Conservation (phyloP, 2,797 vertebrate genomes). For the Pristis pectinata region DNA sequence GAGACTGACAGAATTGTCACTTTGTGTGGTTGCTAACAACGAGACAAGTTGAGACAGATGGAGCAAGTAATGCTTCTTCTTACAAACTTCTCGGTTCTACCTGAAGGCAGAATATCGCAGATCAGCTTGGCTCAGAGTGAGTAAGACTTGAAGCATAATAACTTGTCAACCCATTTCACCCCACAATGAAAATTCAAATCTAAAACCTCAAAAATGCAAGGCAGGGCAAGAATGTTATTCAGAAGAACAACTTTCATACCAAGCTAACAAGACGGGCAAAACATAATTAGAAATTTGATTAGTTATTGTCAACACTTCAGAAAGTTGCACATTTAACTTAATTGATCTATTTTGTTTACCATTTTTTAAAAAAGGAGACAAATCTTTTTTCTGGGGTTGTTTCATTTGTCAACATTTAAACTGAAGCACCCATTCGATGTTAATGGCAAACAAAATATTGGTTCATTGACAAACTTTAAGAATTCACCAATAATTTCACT, state of each 20-base stretch:
- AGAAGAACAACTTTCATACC: background rate
- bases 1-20: background rate
- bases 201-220: slow-evolving; percentile 32
- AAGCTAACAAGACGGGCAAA: background rate
- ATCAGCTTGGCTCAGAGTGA: background rate
- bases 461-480: background rate
- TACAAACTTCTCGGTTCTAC: background rate
- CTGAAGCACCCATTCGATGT: background rate
- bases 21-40: background rate
- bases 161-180: background rate
- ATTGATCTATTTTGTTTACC: background rate
- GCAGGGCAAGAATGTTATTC: background rate
- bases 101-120: background rate
- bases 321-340: background rate
- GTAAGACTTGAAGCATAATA: background rate
- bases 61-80: background rate
- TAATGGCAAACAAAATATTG: background rate
- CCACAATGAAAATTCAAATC: background rate
- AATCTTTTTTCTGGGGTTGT: background rate
- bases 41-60: slow-evolving; percentile 5
- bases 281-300: background rate
- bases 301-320: background rate
- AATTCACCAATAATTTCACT: background rate
- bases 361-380: background rate
- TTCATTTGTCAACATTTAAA: background rate